A percentile compares a stretch with the other conserved stretches of the same genome.
Evolutionary conservation across 2,797 vertebrate species (phyloP).

Genomic region (Psittacula echo): DNA sequence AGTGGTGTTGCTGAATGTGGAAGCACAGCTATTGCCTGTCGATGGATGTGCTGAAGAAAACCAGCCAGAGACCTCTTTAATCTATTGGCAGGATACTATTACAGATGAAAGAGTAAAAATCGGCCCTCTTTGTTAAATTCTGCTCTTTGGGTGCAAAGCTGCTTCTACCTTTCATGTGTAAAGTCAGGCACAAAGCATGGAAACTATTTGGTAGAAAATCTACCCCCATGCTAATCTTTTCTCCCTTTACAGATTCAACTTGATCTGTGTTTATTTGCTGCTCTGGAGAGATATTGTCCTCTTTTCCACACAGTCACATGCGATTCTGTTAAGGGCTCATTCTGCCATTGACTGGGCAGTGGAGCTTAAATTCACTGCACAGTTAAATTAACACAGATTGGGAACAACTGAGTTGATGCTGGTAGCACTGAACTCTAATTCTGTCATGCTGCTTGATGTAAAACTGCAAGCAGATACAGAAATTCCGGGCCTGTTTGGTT

Average conservation of each 20-base stretch:
- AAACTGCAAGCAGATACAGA: background rate
- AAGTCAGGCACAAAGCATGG: background rate
- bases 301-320: background rate
- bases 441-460: background rate
- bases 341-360: background rate
- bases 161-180: background rate
- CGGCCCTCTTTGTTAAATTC: background rate
- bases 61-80: background rate
- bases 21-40: background rate
- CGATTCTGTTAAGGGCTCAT: background rate
- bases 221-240: background rate
- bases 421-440: background rate
- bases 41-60: background rate
- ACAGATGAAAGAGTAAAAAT: background rate
- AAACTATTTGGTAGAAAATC: background rate
- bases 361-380: background rate
- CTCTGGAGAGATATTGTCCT: background rate
- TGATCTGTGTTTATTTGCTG: background rate
- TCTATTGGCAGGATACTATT: background rate
- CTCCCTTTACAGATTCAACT: background rate
- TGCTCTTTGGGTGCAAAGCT: background rate
- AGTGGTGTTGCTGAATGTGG: background rate
- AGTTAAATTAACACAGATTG: background rate
- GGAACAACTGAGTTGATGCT: background rate
- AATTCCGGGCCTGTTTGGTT: background rate